Conservation (phyloP, 2,797 vertebrate species). For the Tachyglossus aculeatus region DNA sequence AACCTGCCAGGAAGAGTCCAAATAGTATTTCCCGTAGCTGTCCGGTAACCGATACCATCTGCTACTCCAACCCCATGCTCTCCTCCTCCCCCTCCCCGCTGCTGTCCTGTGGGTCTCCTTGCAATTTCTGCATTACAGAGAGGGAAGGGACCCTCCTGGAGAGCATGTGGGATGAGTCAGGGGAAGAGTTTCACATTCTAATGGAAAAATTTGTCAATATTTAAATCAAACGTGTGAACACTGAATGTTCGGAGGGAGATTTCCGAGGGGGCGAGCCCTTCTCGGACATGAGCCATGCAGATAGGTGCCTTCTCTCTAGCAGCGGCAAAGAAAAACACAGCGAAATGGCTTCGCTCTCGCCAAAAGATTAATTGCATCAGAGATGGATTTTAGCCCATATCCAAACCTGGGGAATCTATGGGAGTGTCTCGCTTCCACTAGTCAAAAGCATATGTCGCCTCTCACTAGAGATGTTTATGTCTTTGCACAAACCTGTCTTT, state of each 20-base stretch:
- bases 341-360: slow-evolving; percentile 45
- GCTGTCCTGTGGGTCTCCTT: background rate
- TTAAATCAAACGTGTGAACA: slow-evolving; percentile 40
- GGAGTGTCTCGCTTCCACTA: slow-evolving; percentile 50
- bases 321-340: slow-evolving; percentile 53
- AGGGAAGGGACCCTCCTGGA: slow-evolving; percentile 13
- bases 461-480: slow-evolving; percentile 61
- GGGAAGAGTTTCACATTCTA: slow-evolving; percentile 9
- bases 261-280: slow-evolving; percentile 31
- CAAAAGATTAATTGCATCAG: slow-evolving; percentile 56
- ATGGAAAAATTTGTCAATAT: slow-evolving; percentile 49
- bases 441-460: slow-evolving; percentile 65
- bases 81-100: no score
- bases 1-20: slow-evolving; percentile 66
- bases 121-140: background rate
- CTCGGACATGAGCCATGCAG: slow-evolving; percentile 13
- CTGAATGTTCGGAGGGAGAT: slow-evolving; percentile 26
- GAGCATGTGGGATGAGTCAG: slow-evolving; percentile 46
- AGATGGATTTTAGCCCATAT: slow-evolving; percentile 57
- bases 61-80: slow-evolving; percentile 38
- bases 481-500: slow-evolving; percentile 63
- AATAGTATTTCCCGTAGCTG: slow-evolving; percentile 46
- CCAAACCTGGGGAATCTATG: slow-evolving; percentile 33
- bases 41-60: slow-evolving; percentile 71
- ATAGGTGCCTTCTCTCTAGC: slow-evolving; percentile 34